Conservation (phyloP, 1,140 invertebrate species). For the Musca domestica region DNA sequence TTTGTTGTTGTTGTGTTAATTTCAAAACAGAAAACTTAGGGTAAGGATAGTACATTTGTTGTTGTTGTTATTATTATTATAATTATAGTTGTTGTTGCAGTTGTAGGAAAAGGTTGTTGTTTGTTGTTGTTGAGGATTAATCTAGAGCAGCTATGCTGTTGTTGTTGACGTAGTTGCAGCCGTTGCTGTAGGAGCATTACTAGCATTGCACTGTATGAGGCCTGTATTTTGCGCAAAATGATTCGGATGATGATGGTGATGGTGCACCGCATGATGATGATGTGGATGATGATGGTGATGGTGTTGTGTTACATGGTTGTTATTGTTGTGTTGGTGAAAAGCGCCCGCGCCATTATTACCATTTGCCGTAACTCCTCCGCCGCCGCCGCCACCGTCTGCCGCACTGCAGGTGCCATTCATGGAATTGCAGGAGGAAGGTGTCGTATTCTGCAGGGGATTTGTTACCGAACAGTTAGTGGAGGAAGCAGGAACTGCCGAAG, state of each 20-base stretch:
- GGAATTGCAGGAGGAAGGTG: conserved; percentile 1
- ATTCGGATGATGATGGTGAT: conserved; percentile 30
- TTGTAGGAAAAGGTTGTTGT: conserved; percentile 4
- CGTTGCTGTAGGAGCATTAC: conserved; percentile 26
- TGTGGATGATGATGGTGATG: conserved; percentile 39
- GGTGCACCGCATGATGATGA: conserved; percentile 30
- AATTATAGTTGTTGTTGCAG: conserved; percentile 5
- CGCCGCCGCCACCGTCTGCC: neutral
- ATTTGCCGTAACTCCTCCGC: conserved; percentile 23
- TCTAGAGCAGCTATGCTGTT: conserved; percentile 38
- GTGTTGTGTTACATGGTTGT: conserved; percentile 47
- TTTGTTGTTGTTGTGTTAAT: conserved; percentile 18
- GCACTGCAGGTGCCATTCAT: conserved; percentile 22
- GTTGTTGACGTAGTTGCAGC: conserved; percentile 32
- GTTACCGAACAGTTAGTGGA: neutral
- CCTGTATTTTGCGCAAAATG: conserved; percentile 32
- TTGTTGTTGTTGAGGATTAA: conserved; percentile 2
- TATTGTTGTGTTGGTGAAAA: conserved; percentile 51
- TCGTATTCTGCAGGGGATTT: neutral
- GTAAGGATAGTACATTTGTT: conserved; percentile 1
- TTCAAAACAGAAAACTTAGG: conserved; percentile 7
- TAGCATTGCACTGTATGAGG: conserved; percentile 50
- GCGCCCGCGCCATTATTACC: conserved; percentile 41
- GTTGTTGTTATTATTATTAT: conserved; percentile 17
- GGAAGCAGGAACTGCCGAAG: conserved; percentile 42